Percentiles rank a stretch among this genome's conserved stretches.
phyloP scores from a whole-genome alignment of 30 jellyfish, hydroid and myxozoan genomes.

The Pelagia noctiluca region DNA sequence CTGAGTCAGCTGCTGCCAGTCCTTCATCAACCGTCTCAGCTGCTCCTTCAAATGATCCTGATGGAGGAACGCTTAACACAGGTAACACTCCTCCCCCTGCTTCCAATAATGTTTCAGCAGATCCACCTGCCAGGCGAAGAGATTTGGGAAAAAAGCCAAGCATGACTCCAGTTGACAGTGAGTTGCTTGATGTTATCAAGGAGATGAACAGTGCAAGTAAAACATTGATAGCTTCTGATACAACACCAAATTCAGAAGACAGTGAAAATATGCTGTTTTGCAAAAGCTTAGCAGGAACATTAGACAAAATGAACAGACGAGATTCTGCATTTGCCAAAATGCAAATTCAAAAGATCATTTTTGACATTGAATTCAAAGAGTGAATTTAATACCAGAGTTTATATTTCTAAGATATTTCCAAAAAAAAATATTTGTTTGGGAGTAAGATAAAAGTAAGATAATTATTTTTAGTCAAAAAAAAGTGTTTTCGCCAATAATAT shows the following conservation, averaged over 20 bases:
- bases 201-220: slow-evolving; percentile 1
- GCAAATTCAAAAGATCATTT: neutral
- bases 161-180: neutral
- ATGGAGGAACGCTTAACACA: too few species aligned
- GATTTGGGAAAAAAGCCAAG: neutral
- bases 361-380: neutral
- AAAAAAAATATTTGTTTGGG: too few species aligned
- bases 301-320: neutral
- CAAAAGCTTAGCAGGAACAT: too few species aligned
- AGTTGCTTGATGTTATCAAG: slow-evolving; percentile 3
- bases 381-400: neutral
- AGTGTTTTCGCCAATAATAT: neutral
- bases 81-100: neutral
- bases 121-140: neutral
- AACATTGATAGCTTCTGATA: neutral
- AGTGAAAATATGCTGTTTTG: neutral
- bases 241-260: neutral
- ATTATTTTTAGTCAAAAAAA: too few species aligned
- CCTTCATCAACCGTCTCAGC: neutral
- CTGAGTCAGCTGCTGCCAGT: neutral
- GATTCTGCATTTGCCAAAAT: neutral
- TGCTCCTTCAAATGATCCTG: neutral
- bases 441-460: too few species aligned
- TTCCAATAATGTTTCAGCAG: neutral
- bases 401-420: neutral